Percentiles rank a stretch among this genome's conserved stretches.
Conservation (phyloP, 2,797 vertebrate genomes). For the Neomorphus geoffroyi region DNA sequence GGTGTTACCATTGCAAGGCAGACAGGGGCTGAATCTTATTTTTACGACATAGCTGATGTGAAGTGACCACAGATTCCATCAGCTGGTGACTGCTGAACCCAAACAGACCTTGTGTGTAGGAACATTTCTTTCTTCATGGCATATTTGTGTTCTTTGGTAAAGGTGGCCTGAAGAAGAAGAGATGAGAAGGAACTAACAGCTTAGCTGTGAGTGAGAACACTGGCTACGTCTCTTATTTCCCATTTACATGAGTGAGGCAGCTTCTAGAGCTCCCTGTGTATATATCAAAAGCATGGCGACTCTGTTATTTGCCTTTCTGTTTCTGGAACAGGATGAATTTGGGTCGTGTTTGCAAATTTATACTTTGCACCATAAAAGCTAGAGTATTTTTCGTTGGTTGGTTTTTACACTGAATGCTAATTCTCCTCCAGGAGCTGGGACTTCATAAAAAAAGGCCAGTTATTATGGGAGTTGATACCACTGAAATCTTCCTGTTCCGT, state of each 20-base stretch:
- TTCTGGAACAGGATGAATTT: not conserved
- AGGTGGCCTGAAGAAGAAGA: not conserved
- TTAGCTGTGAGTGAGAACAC: not conserved
- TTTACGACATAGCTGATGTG: not conserved
- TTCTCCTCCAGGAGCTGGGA: not conserved
- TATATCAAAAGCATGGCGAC: not conserved
- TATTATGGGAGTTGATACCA: not conserved
- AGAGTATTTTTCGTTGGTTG: not conserved
- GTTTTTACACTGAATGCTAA: not conserved
- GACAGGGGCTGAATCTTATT: not conserved
- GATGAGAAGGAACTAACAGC: not conserved
- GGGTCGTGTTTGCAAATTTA: not conserved
- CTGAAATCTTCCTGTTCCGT: not conserved
- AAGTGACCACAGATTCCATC: not conserved
- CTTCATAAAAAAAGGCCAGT: not conserved
- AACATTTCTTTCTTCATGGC: not conserved
- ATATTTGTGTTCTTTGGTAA: not conserved
- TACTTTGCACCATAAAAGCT: not conserved
- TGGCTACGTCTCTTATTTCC: not conserved
- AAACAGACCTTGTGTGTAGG: not conserved
- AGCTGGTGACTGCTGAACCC: not conserved
- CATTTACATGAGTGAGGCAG: not conserved
- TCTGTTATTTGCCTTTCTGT: not conserved
- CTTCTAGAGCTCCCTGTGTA: not conserved
- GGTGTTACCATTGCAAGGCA: not conserved